Conservation (phyloP, 1,140 invertebrate species). For the Eueides isabella region DNA sequence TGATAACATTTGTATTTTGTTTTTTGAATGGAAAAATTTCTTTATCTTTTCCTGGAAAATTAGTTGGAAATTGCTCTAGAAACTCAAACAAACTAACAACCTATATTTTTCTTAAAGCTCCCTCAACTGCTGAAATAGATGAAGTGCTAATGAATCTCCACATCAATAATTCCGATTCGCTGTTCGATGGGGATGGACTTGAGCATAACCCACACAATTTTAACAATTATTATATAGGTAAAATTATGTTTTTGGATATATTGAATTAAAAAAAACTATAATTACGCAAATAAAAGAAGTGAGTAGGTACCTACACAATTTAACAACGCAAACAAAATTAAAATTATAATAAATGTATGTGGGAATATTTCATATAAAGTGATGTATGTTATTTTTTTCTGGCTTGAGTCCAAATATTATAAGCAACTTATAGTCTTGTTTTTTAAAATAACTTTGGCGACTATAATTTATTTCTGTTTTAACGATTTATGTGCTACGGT, state of each 20-base stretch:
- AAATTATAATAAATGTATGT: neutral
- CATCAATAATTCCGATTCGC: constrained; percentile 48
- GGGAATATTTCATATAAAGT: neutral
- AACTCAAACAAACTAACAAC: neutral
- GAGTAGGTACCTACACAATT: too few species aligned
- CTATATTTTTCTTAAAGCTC: constrained; percentile 39
- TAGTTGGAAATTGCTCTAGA: constrained; percentile 3
- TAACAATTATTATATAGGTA: constrained; percentile 55
- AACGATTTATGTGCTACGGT: constrained; percentile 4
- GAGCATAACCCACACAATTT: constrained; percentile 48
- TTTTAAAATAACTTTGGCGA: constrained; percentile 1
- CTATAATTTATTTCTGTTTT: neutral
- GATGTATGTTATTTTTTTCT: constrained; percentile 1
- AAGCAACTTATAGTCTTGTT: neutral
- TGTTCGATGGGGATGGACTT: constrained; percentile 55
- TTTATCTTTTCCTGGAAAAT: neutral
- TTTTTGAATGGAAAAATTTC: neutral
- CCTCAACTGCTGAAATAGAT: constrained; percentile 48
- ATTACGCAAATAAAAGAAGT: too few species aligned
- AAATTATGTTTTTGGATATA: neutral
- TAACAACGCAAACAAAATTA: neutral
- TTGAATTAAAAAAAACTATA: too few species aligned
- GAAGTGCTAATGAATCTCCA: constrained; percentile 54
- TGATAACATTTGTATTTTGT: too few species aligned
- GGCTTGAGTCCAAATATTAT: constrained; percentile 24